Percentiles rank a stretch among this genome's conserved stretches.
Evolutionary conservation across 2,797 vertebrate species (phyloP).

Genomic region (Myotis daubentonii): DNA sequence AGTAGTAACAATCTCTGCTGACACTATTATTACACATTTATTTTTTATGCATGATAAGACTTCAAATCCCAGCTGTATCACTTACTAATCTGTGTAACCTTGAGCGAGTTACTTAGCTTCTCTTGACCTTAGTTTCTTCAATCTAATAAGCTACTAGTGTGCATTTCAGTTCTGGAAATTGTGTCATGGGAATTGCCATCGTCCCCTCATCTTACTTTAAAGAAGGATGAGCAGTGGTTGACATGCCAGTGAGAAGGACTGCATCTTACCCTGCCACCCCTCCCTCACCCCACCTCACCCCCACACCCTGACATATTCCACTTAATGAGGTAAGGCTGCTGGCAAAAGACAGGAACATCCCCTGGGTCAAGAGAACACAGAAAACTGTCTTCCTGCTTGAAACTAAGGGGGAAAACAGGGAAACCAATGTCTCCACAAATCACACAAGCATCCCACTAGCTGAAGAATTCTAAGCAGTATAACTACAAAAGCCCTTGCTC

Average conservation of each 20-base stretch:
- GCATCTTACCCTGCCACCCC: background rate
- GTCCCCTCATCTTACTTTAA: background rate
- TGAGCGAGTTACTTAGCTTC: constrained; percentile 21
- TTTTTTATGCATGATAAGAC: background rate
- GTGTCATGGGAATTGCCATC: background rate
- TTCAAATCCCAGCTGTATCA: background rate
- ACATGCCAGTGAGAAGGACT: background rate
- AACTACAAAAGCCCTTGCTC: background rate
- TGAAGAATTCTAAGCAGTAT: background rate
- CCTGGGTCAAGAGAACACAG: background rate
- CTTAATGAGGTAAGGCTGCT: background rate
- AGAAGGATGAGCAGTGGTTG: background rate
- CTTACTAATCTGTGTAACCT: background rate
- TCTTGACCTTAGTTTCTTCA: background rate
- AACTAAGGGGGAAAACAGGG: background rate
- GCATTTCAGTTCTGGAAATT: background rate
- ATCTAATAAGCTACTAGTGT: background rate
- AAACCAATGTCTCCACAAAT: background rate
- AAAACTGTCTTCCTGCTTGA: background rate
- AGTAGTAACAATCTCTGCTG: background rate
- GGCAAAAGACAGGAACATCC: background rate
- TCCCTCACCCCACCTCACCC: no score
- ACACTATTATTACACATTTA: background rate
- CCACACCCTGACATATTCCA: background rate
- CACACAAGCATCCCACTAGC: background rate